Evolutionary conservation across 2,888 invertebrate species (phyloP).

Genomic region (Scrobipalpa atriplicella): DNA sequence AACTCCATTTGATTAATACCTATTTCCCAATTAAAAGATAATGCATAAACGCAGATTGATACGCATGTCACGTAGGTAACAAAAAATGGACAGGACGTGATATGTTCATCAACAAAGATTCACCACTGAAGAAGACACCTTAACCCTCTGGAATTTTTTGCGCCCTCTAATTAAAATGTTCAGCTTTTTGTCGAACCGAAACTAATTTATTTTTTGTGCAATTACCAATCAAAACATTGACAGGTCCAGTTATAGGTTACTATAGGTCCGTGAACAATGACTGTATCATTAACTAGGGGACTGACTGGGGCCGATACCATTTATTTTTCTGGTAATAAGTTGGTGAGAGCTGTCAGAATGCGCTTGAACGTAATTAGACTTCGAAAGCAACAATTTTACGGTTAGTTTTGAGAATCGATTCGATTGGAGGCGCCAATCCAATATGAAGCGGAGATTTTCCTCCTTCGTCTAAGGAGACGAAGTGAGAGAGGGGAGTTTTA

Average conservation of each 20-base stretch:
- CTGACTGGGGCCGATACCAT: constrained; percentile 40
- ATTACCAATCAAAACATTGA: constrained; percentile 33
- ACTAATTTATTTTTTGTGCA: constrained; percentile 73
- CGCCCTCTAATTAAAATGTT: constrained; percentile 69
- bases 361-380: constrained; percentile 34
- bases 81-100: neutral
- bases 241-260: constrained; percentile 22
- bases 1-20: neutral
- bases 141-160: constrained; percentile 40
- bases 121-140: neutral
- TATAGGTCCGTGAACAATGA: constrained; percentile 45
- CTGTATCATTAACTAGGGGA: constrained; percentile 48
- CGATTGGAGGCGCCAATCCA: neutral
- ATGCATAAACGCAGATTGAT: neutral
- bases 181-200: constrained; percentile 63
- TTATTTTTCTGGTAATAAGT: constrained; percentile 46
- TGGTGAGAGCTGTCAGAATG: constrained; percentile 39
- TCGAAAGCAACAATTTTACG: constrained; percentile 2
- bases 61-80: neutral
- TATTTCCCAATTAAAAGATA: constrained; percentile 4
- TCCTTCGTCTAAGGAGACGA: no score
- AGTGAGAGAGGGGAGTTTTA: no score
- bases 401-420: constrained; percentile 14
- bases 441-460: neutral
- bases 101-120: neutral